phyloP scores from a whole-genome alignment of 2,797 vertebrate genomes.

The Tokudaia muenninki region DNA sequence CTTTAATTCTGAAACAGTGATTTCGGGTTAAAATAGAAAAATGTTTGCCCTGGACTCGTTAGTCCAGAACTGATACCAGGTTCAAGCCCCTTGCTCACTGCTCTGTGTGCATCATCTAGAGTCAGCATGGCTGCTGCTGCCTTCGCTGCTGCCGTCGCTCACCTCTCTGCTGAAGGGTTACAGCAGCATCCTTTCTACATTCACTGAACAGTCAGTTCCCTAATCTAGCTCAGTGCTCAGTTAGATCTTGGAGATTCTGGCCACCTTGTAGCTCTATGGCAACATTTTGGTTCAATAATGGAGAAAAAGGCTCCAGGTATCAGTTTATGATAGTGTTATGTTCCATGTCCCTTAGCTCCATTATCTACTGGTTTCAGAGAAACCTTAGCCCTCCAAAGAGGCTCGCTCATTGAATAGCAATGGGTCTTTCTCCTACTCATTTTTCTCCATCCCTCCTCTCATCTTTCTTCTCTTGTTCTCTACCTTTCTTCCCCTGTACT shows the following conservation, averaged over 20 bases:
- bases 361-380: neutral
- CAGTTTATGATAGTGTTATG: neutral
- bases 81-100: accelerated
- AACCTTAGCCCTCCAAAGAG: neutral
- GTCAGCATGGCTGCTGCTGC: neutral
- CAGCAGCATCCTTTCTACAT: neutral
- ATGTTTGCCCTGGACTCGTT: neutral
- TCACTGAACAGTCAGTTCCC: neutral
- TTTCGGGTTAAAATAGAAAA: neutral
- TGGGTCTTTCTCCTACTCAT: neutral
- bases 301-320: accelerated
- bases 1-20: neutral
- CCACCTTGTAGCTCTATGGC: neutral
- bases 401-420: neutral
- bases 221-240: neutral
- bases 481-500: neutral
- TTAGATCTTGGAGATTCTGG: neutral
- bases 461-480: accelerated
- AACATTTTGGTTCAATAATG: neutral
- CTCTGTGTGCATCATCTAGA: neutral
- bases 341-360: neutral
- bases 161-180: neutral
- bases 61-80: neutral
- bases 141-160: neutral
- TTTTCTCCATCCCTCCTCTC: neutral